Conservation (phyloP, 2,113 vertebrate genomes). For the Orthochromis malagaraziensis region DNA sequence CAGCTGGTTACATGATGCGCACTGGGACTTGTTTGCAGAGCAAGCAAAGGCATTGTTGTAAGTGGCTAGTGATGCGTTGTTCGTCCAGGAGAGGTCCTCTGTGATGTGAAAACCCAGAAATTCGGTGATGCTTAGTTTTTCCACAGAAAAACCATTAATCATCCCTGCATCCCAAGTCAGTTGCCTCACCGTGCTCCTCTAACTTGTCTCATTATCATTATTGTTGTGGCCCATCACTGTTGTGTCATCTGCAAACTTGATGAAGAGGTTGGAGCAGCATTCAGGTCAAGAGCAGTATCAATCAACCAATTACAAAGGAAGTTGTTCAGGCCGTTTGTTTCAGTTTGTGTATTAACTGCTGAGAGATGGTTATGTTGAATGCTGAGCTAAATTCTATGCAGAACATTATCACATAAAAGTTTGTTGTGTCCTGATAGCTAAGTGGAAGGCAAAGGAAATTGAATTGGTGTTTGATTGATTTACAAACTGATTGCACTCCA, state of each 20-base stretch:
- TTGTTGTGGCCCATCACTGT: neutral
- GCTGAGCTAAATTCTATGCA: neutral
- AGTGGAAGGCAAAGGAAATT: neutral
- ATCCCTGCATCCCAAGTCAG: neutral
- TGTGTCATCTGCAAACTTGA: neutral
- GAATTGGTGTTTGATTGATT: neutral
- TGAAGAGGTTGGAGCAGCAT: neutral
- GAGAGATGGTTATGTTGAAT: neutral
- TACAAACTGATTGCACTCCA: neutral
- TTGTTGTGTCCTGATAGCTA: neutral
- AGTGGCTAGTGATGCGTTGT: neutral
- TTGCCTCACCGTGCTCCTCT: neutral
- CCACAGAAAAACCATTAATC: neutral
- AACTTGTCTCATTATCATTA: neutral
- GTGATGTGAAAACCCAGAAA: neutral
- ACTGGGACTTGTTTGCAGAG: neutral
- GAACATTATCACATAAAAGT: neutral
- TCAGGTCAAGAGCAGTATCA: neutral
- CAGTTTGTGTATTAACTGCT: neutral
- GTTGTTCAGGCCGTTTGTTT: neutral
- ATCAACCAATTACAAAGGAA: neutral
- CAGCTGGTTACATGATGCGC: neutral
- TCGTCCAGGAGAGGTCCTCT: neutral
- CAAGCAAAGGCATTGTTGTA: neutral
- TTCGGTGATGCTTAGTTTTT: neutral